Evolutionary conservation across 2,797 vertebrate species (phyloP).

Genomic region (Hemitrygon akajei): DNA sequence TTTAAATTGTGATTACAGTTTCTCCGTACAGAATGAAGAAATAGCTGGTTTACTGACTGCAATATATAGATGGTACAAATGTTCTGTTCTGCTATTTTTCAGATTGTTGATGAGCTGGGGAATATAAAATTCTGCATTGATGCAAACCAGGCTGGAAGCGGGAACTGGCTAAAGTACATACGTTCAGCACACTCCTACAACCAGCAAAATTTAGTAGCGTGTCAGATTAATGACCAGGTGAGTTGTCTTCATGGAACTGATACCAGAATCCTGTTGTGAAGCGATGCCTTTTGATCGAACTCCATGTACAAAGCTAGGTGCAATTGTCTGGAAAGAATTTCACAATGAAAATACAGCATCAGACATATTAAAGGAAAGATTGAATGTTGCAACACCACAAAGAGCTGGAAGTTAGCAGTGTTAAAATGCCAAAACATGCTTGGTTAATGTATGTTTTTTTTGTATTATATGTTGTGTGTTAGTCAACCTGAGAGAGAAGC

Average conservation of each 20-base stretch:
- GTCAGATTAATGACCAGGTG: conserved; percentile 88
- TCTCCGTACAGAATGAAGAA: not conserved
- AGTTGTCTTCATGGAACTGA: conserved; percentile 43
- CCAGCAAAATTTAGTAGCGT: conserved; percentile 81
- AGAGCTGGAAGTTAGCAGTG: not conserved
- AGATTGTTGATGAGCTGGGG: conserved; percentile 80
- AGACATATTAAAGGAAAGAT: not conserved
- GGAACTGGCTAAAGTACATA: conserved; percentile 90
- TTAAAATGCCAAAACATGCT: not conserved
- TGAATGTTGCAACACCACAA: not conserved
- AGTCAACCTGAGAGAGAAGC: not conserved
- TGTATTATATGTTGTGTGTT: not conserved
- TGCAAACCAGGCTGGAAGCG: conserved; percentile 53
- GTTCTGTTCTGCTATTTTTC: conserved; percentile 40
- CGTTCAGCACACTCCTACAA: conserved; percentile 75
- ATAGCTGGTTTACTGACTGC: not conserved
- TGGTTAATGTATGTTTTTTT: not conserved
- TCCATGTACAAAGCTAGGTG: not conserved
- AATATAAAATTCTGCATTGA: conserved; percentile 77
- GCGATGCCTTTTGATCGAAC: not conserved
- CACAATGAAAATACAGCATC: not conserved
- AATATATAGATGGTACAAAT: conserved; percentile 5
- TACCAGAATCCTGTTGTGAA: not conserved
- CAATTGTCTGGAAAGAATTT: too few relatives aligned
- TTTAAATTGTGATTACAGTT: not conserved